phyloP scores from a whole-genome alignment of 2,113 vertebrate species.

The Myiagra hebetior region DNA sequence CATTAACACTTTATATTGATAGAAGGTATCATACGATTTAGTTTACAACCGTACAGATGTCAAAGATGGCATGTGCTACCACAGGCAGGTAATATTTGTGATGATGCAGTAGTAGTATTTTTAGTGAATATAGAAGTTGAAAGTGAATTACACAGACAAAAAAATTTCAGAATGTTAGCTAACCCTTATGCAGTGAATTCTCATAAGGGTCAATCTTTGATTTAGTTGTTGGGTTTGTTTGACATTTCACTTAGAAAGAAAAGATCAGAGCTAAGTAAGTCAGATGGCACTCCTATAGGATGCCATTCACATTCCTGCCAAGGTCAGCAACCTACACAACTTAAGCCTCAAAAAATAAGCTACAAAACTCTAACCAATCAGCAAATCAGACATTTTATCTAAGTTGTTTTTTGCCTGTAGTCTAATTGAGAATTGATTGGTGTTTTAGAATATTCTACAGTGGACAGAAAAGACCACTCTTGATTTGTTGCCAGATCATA shows the following conservation, averaged over 20 bases:
- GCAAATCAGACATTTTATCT: not conserved
- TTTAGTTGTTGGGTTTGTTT: not conserved
- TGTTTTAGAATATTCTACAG: not conserved
- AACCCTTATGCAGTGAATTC: not conserved
- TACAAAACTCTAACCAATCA: not conserved
- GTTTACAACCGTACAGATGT: not conserved
- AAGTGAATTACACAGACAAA: not conserved
- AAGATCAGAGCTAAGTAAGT: not conserved
- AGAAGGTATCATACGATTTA: not conserved
- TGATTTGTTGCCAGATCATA: not conserved
- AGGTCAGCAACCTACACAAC: not conserved
- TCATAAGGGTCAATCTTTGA: not conserved
- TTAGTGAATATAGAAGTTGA: not conserved
- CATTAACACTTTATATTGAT: not conserved
- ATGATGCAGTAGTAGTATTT: not conserved
- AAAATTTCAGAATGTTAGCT: not conserved
- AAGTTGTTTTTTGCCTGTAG: not conserved
- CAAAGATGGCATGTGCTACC: not conserved
- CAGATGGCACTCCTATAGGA: not conserved
- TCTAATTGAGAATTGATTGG: not conserved
- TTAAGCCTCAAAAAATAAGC: not conserved
- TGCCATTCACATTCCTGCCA: not conserved
- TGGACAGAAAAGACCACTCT: not conserved
- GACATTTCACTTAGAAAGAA: not conserved
- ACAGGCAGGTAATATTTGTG: not conserved